Conservation (phyloP, 1,140 invertebrate species). For the Atta texana region DNA sequence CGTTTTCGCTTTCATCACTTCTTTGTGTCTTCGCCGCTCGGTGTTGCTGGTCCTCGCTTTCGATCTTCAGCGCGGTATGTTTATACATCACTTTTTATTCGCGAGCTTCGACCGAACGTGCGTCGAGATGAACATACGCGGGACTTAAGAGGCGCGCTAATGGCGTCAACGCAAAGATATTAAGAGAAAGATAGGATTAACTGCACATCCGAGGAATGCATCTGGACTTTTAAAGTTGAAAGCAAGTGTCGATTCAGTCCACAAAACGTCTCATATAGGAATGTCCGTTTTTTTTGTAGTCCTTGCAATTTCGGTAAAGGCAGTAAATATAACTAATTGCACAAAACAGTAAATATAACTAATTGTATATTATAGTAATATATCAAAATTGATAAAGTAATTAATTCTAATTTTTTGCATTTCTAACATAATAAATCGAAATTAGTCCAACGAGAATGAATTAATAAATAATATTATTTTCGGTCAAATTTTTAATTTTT, state of each 20-base stretch:
- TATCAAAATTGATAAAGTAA: not conserved
- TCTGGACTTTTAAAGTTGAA: slow-evolving; percentile 51
- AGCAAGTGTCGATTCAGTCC: not conserved
- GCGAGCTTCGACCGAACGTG: slow-evolving; percentile 68
- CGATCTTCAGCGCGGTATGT: slow-evolving; percentile 2
- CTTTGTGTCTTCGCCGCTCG: slow-evolving; percentile 29
- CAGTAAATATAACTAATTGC: not conserved
- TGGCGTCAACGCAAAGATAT: slow-evolving; percentile 77
- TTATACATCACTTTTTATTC: slow-evolving; percentile 72
- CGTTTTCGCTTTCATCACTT: slow-evolving; percentile 61
- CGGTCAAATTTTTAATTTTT: too few species aligned
- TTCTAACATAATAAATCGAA: too few species aligned
- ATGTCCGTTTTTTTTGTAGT: not conserved
- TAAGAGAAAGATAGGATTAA: slow-evolving; percentile 68
- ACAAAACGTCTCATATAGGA: not conserved
- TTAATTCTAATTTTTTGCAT: not conserved
- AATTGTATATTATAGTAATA: not conserved
- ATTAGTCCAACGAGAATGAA: too few species aligned
- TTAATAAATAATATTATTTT: too few species aligned
- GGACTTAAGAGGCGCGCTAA: slow-evolving; percentile 76
- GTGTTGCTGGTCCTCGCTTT: slow-evolving; percentile 29
- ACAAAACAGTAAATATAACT: not conserved
- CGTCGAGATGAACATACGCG: slow-evolving; percentile 65
- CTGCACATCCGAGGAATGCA: slow-evolving; percentile 55
- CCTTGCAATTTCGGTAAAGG: not conserved